Evolutionary conservation across 2,113 vertebrate species (phyloP).

Genomic region (Regulus satrapa): DNA sequence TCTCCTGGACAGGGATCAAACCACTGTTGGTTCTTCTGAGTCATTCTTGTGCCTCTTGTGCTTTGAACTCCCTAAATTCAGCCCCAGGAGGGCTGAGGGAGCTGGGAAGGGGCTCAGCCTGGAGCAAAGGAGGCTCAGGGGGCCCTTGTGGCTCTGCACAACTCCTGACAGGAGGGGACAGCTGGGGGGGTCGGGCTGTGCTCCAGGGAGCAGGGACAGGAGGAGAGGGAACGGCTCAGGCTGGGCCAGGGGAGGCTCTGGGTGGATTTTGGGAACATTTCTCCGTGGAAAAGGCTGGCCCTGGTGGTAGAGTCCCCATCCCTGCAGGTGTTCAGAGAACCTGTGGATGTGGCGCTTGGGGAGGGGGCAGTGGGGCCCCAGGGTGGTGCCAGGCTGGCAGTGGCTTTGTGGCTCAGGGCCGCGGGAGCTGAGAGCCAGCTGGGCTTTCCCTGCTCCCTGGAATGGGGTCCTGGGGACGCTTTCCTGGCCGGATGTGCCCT

Average conservation of each 20-base stretch:
- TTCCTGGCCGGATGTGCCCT: not conserved
- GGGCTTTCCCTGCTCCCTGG: not conserved
- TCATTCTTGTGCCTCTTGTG: not conserved
- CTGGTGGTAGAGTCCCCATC: not conserved
- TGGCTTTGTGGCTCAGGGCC: accelerated
- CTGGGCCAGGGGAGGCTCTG: not conserved
- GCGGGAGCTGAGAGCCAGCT: not conserved
- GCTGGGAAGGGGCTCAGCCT: not conserved
- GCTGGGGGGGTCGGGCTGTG: not conserved
- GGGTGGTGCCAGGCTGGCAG: not conserved
- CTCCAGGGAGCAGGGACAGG: not conserved
- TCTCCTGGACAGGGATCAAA: not conserved
- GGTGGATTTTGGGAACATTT: not conserved
- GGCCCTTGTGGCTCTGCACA: not conserved
- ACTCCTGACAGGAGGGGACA: not conserved
- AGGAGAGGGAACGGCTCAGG: not conserved
- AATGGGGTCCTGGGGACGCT: accelerated
- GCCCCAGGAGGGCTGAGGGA: not conserved
- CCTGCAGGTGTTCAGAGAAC: not conserved
- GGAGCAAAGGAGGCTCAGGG: not conserved
- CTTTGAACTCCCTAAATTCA: not conserved
- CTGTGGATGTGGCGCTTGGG: not conserved
- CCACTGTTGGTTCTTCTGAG: accelerated
- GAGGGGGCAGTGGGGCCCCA: not conserved
- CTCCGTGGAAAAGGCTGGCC: not conserved